Conservation (phyloP, 1,140 invertebrate species). For the Drosophila parabipectinata region DNA sequence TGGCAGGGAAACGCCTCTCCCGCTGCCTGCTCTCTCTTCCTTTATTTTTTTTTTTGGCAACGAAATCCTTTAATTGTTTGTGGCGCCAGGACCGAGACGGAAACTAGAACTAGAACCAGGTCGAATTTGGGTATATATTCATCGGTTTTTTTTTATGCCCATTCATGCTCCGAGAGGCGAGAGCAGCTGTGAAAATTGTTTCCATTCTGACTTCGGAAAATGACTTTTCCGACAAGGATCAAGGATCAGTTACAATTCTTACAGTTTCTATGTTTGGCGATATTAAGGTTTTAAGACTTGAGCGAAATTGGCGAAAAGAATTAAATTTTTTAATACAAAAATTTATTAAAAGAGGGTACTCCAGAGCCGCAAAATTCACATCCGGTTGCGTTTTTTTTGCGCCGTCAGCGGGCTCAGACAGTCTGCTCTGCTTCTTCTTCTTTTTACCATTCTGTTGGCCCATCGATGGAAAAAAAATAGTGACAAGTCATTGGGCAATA, state of each 20-base stretch:
- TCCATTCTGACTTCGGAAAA: background rate
- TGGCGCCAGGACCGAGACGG: constrained; percentile 51
- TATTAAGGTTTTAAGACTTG: too few species aligned
- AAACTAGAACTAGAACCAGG: constrained; percentile 47
- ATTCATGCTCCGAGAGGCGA: constrained; percentile 15
- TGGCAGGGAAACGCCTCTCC: constrained; percentile 51
- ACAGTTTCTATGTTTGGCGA: too few species aligned
- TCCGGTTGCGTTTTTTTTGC: constrained; percentile 45
- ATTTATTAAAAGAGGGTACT: background rate
- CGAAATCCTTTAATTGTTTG: constrained; percentile 68
- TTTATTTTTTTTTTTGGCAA: constrained; percentile 44
- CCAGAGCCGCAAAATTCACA: constrained; percentile 11
- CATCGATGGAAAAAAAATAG: constrained; percentile 36
- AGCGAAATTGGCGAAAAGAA: too few species aligned
- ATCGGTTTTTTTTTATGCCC: constrained; percentile 22
- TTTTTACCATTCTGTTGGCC: constrained; percentile 32
- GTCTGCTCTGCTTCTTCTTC: constrained; percentile 12
- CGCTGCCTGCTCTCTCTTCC: background rate
- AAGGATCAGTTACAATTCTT: constrained; percentile 9
- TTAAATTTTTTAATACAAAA: background rate
- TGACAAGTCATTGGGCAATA: constrained; percentile 81
- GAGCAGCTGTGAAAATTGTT: constrained; percentile 35
- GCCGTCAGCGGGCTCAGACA: constrained; percentile 39
- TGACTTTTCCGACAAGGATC: constrained; percentile 4
- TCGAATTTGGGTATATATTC: constrained; percentile 16